Evolutionary conservation across 2,797 vertebrate species (phyloP).

Genomic region (Silurus lanzhouensis): DNA sequence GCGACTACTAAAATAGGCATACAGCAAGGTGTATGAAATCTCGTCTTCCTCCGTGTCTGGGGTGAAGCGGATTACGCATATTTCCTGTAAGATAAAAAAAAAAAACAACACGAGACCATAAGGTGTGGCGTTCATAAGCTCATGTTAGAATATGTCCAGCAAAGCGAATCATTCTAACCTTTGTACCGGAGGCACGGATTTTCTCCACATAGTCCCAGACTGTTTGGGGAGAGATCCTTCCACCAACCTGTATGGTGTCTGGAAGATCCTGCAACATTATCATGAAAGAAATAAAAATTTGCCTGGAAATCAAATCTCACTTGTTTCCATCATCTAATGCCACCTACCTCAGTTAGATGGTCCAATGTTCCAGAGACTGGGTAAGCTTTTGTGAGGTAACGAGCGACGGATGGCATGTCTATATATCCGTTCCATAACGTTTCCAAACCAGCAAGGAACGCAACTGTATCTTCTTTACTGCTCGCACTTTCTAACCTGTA

Average conservation of each 20-base stretch:
- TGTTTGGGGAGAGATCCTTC: constrained; percentile 94
- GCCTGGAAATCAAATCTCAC: neutral
- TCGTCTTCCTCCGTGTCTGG: constrained; percentile 98
- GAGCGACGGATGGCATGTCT: constrained; percentile 96
- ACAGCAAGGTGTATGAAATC: constrained; percentile 93
- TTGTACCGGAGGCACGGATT: constrained; percentile 96
- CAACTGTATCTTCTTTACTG: constrained; percentile 85
- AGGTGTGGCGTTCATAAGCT: neutral
- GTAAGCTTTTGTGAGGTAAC: constrained; percentile 92
- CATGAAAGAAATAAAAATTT: constrained; percentile 11
- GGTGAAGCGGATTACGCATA: constrained; percentile 94
- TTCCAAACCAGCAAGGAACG: constrained; percentile 86
- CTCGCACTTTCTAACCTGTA: constrained; percentile 80
- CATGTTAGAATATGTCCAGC: neutral
- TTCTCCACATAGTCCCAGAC: constrained; percentile 99
- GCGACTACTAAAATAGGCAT: constrained; percentile 97
- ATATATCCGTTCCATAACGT: constrained; percentile 93
- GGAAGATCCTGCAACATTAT: constrained; percentile 84
- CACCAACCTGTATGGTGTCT: constrained; percentile 94
- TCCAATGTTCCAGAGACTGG: constrained; percentile 93
- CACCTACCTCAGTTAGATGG: constrained; percentile 86
- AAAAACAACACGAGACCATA: neutral
- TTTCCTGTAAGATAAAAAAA: constrained; percentile 77
- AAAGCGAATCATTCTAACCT: constrained; percentile 75
- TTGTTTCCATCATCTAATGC: neutral